These are phyloP conservation scores for Physeter macrocephalus DNA, from an alignment of 2,113 vertebrate genomes.

Conservation along the genomic window DNA sequence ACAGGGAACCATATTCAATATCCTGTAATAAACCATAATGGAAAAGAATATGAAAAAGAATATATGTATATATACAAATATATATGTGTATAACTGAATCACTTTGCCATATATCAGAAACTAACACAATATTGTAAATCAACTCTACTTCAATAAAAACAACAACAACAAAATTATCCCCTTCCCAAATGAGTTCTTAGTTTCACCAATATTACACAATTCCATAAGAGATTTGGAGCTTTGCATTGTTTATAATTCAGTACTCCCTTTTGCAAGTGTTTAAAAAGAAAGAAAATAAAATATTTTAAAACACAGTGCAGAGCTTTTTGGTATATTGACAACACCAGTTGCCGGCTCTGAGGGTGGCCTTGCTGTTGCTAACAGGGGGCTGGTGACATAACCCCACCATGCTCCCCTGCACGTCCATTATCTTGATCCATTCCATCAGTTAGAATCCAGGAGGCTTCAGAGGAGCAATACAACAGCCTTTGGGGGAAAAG, in stretches of 20 bases:
- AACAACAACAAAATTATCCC: neutral
- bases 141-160: neutral
- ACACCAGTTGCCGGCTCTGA: neutral
- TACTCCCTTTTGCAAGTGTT: neutral
- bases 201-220: neutral
- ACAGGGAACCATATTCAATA: too few species aligned
- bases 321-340: neutral
- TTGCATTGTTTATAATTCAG: neutral
- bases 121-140: neutral
- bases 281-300: neutral
- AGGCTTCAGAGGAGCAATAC: neutral
- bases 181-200: neutral
- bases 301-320: neutral
- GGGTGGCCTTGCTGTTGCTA: rapidly evolving
- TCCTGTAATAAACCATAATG: too few species aligned
- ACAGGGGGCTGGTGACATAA: neutral
- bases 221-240: neutral
- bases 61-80: too few species aligned
- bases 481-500: neutral
- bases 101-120: too few species aligned
- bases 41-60: too few species aligned
- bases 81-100: too few species aligned
- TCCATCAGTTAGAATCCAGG: neutral
- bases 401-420: neutral
- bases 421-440: neutral